Percentiles rank a stretch among this genome's conserved stretches.
Conservation (phyloP, 2,888 invertebrate species). For the Nephrotoma flavescens region DNA sequence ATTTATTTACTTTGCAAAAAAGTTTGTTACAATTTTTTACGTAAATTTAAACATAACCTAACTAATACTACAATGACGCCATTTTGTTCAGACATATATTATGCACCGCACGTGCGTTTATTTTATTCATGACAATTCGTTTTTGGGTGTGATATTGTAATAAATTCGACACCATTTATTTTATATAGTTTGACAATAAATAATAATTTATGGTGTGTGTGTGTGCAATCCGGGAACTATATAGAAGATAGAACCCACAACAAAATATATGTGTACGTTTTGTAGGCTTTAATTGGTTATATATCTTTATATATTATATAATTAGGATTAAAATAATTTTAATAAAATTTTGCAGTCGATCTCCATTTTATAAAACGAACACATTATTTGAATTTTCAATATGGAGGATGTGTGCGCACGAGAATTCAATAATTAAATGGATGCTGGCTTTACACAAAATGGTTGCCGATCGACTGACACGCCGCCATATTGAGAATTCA, state of each 20-base stretch:
- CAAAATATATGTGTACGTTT: not conserved
- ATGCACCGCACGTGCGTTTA: not conserved
- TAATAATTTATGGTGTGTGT: not conserved
- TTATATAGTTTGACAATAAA: not conserved
- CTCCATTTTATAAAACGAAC: not conserved
- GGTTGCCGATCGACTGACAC: not conserved
- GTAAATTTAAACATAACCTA: not conserved
- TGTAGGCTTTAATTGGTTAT: not conserved
- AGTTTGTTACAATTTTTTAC: not conserved
- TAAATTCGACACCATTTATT: not conserved
- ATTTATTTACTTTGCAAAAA: not conserved
- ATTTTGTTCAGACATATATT: not conserved
- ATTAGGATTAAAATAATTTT: not conserved
- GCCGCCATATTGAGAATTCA: not conserved
- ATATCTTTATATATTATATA: not conserved
- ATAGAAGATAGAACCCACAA: not conserved
- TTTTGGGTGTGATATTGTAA: not conserved
- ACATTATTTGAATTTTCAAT: not conserved
- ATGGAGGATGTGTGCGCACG: not conserved
- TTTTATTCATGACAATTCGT: not conserved
- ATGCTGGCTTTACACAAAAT: not conserved
- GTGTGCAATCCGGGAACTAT: not conserved
- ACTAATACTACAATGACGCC: not conserved
- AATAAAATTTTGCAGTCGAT: not conserved
- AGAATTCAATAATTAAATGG: not conserved